Evolutionary conservation across 2,113 vertebrate genomes (phyloP), one percentile per base, ranked within the genome.

Genomic region (Actenoides hombroni): DNA sequence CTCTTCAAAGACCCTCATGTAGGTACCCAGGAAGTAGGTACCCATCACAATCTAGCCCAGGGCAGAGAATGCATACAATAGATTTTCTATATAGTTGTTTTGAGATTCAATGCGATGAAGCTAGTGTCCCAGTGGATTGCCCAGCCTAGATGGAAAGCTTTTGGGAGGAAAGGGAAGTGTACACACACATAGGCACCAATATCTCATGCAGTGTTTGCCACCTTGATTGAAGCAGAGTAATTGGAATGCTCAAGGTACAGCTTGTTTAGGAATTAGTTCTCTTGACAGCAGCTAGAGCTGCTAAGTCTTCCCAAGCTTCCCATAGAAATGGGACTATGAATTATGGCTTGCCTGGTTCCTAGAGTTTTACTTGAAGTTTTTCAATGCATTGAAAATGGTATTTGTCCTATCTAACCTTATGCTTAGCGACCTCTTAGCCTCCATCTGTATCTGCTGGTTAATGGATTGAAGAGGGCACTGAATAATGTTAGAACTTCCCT

Each of bases 101-200:
- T 28, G 42, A 74, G 59, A 75, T 26, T 49, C 61, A 59, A 2
- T 60, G 70, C 1, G 2, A 60, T 68, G 16, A 78, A 81, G 21
- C 12, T 48, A 33, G 12, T 24, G 31, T 29, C 5, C 11, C 2
- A 0, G 19, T 39, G 26, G 65, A 57, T 26, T 7, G 0, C n/a
- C 24, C 40, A 80, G 31, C 11, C 61, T 64, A 21, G 5, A 31
- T 90, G 61, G 33, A 71, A 93, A 88, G 53, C 10, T 77, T 94
- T 69, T 39, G 16, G 14, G 17, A 3, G 0, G 5, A 70, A 69
- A 92, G 33, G 5, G 29, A 13, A 75, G 18, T 2, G 12, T 16
- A 33, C 15, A 76, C 3, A 37, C 53, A 19, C 48, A 20, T 12
- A 79, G 19, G 12, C 49, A 48, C 17, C 8, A 1, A 4, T 49